Evolutionary conservation across 2,113 vertebrate species (phyloP).

Genomic region (Platichthys flesus): DNA sequence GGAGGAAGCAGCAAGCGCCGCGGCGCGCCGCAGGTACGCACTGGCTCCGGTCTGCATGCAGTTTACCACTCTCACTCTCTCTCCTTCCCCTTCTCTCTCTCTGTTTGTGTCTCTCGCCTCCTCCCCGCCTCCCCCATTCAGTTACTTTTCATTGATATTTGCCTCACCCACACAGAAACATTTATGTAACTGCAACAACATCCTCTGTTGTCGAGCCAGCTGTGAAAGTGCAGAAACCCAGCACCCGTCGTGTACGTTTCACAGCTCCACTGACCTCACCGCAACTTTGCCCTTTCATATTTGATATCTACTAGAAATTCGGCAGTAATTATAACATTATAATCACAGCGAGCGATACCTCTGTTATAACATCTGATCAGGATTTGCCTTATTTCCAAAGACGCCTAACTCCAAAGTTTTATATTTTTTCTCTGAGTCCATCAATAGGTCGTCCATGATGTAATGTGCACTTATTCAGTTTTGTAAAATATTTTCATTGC

Average conservation of each 20-base stretch:
- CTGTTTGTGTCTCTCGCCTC: not conserved
- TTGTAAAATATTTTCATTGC: not conserved
- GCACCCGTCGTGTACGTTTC: not conserved
- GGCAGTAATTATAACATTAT: too few relatives aligned
- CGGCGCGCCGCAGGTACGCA: constrained; percentile 95
- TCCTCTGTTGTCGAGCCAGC: not conserved
- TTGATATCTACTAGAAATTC: too few relatives aligned
- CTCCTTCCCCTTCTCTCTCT: not conserved
- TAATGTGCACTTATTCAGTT: not conserved
- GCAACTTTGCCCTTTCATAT: constrained; percentile 16
- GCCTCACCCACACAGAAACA: constrained; percentile 14
- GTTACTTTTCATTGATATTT: constrained; percentile 59
- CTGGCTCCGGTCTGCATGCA: constrained; percentile 51
- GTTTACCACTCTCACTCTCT: constrained; percentile 3
- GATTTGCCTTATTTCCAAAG: too few relatives aligned
- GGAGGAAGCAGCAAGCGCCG: constrained; percentile 99
- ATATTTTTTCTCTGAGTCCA: too few relatives aligned
- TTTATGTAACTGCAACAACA: constrained; percentile 20
- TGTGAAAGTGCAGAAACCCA: constrained; percentile 9
- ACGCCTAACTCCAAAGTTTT: too few relatives aligned
- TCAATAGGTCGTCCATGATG: too few relatives aligned
- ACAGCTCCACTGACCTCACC: not conserved
- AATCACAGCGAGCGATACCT: too few relatives aligned
- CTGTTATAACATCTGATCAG: too few relatives aligned
- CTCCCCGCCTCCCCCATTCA: constrained; percentile 15